These are phyloP conservation scores for Amphiprion percula DNA, from an alignment of 2,113 vertebrate species.

Conservation along the genomic window DNA sequence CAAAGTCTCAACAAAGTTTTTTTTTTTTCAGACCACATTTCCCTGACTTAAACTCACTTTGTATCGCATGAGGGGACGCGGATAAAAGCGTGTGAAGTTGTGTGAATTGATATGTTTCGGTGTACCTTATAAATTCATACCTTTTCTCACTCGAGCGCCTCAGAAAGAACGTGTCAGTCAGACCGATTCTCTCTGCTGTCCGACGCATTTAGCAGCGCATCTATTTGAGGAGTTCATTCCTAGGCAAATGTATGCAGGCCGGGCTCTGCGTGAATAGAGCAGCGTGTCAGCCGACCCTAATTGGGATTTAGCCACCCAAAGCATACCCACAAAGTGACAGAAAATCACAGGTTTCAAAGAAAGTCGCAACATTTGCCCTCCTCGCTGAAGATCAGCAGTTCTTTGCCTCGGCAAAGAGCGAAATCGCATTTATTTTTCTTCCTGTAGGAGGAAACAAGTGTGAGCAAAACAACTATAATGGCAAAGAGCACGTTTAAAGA, in stretches of 20 bases:
- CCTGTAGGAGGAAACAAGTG: constrained; percentile 9
- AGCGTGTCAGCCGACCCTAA: constrained; percentile 99
- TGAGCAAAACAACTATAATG: constrained; percentile 57
- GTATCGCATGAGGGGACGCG: constrained; percentile 93
- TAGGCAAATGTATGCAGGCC: constrained; percentile 99
- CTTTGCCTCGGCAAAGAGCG: constrained; percentile 12
- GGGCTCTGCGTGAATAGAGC: constrained; percentile 93
- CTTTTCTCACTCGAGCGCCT: constrained; percentile 92
- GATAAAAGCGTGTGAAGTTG: constrained; percentile 94
- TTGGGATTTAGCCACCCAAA: constrained; percentile 99
- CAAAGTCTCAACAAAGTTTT: constrained; percentile 89
- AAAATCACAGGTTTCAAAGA: constrained; percentile 95
- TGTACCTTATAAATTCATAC: constrained; percentile 99
- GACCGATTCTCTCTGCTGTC: constrained; percentile 98
- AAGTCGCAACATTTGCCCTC: constrained; percentile 91
- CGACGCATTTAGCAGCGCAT: constrained; percentile 94
- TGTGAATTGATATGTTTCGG: constrained; percentile 98
- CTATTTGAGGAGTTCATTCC: constrained; percentile 99
- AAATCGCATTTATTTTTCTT: too few species aligned
- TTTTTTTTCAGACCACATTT: constrained; percentile 83
- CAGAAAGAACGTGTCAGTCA: constrained; percentile 92
- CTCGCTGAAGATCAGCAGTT: constrained; percentile 65
- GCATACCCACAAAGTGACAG: constrained; percentile 96
- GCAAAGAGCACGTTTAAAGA: constrained; percentile 73
- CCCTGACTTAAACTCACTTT: constrained; percentile 88